Evolutionary conservation across 2,113 vertebrate species (phyloP).

Genomic region (Puffinus mauretanicus): DNA sequence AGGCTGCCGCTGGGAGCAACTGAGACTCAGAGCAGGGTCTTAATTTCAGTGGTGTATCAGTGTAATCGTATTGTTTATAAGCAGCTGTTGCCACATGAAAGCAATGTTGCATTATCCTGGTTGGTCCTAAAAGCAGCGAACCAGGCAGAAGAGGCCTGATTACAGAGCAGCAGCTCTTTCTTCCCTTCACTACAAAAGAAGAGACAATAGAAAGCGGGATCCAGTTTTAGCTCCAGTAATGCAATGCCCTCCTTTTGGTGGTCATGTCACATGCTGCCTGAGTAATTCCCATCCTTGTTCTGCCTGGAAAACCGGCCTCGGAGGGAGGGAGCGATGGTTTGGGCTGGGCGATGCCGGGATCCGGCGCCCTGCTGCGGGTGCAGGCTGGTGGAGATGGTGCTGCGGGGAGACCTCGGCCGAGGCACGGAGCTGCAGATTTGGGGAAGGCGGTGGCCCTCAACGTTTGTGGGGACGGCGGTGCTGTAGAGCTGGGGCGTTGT

Average conservation of each 20-base stretch:
- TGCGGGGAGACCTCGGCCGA: background rate
- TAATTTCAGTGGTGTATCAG: background rate
- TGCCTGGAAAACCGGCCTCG: constrained; percentile 8
- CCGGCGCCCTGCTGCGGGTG: accelerated
- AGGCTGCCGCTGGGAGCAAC: constrained; percentile 1
- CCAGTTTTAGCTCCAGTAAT: constrained; percentile 28
- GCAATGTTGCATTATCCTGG: background rate
- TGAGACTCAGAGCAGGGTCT: background rate
- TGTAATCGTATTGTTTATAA: background rate
- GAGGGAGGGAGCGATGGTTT: background rate
- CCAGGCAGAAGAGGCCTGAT: constrained; percentile 20
- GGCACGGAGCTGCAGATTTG: background rate
- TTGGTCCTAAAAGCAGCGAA: background rate
- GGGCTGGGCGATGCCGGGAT: background rate
- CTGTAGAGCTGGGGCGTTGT: background rate
- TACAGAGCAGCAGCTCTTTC: constrained; percentile 16
- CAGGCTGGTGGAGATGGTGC: background rate
- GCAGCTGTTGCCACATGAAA: constrained; percentile 45
- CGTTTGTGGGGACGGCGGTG: background rate
- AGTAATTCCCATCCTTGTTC: constrained; percentile 15
- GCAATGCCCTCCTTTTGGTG: constrained; percentile 18
- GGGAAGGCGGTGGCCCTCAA: background rate
- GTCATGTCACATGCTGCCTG: constrained; percentile 34
- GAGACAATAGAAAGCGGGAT: constrained; percentile 8
- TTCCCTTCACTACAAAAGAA: constrained; percentile 52